Evolutionary conservation across 2,888 invertebrate species (phyloP).

Genomic region (Hofmannophila pseudospretella): DNA sequence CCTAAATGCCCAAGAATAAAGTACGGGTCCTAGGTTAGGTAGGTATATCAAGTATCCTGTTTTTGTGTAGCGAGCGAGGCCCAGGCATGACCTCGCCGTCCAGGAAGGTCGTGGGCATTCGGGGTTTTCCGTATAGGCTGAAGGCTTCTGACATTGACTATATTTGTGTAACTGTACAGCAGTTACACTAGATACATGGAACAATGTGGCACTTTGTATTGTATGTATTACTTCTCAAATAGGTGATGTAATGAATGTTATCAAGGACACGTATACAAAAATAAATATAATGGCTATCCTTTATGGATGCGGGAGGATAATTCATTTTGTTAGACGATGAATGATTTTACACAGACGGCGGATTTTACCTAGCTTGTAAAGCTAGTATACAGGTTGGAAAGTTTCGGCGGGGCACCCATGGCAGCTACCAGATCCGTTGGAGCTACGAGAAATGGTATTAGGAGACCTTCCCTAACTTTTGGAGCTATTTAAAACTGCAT

Average conservation of each 20-base stretch:
- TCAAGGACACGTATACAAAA: constrained; percentile 17
- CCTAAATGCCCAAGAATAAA: no score
- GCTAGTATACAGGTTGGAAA: no score
- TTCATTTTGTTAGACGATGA: no score
- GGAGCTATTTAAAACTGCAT: no score
- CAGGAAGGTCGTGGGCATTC: constrained; percentile 49
- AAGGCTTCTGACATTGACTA: constrained; percentile 39
- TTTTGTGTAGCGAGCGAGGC: constrained; percentile 36
- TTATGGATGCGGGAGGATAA: neutral
- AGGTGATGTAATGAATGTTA: constrained; percentile 23
- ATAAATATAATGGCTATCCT: neutral
- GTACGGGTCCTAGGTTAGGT: no score
- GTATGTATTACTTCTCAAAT: constrained; percentile 19
- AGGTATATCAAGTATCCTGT: no score
- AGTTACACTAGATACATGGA: constrained; percentile 10
- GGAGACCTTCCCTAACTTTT: no score
- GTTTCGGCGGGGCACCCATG: no score
- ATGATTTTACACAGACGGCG: no score
- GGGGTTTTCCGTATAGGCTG: constrained; percentile 59
- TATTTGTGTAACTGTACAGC: neutral
- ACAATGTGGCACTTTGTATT: constrained; percentile 25
- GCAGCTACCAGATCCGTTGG: no score
- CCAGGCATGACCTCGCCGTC: constrained; percentile 42
- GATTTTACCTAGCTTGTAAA: no score
- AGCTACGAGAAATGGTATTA: no score